Conservation (phyloP, 2,113 vertebrate species). For the Rhinolophus ferrumequinum region DNA sequence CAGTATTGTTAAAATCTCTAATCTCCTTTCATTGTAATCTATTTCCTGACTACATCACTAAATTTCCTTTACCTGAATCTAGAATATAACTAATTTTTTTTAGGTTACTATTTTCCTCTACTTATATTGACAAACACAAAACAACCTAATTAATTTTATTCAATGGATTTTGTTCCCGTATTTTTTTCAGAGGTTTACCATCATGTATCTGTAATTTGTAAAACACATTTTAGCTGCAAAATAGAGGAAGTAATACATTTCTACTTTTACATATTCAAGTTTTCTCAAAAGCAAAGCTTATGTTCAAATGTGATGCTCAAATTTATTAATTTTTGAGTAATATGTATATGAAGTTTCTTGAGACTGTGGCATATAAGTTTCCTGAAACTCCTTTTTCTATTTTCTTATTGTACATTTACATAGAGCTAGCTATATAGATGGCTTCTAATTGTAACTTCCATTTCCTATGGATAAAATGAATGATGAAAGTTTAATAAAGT, state of each 20-base stretch:
- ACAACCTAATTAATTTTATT: background rate
- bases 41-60: background rate
- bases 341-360: background rate
- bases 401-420: background rate
- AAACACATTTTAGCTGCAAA: constrained; percentile 16
- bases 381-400: background rate
- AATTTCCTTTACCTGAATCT: background rate
- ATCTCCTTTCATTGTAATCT: background rate
- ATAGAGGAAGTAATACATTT: background rate
- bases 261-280: background rate
- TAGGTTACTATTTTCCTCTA: background rate
- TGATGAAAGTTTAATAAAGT: background rate
- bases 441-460: background rate
- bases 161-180: background rate
- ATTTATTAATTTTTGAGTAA: background rate
- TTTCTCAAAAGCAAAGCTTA: background rate
- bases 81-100: background rate
- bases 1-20: background rate
- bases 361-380: background rate
- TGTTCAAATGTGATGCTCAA: background rate
- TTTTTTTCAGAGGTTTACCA: background rate
- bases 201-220: background rate
- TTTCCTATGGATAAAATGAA: background rate
- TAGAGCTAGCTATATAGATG: background rate
- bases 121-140: background rate